These are phyloP conservation scores for Dynastes maya DNA, from an alignment of 2,888 invertebrate genomes.

Conservation along the genomic window DNA sequence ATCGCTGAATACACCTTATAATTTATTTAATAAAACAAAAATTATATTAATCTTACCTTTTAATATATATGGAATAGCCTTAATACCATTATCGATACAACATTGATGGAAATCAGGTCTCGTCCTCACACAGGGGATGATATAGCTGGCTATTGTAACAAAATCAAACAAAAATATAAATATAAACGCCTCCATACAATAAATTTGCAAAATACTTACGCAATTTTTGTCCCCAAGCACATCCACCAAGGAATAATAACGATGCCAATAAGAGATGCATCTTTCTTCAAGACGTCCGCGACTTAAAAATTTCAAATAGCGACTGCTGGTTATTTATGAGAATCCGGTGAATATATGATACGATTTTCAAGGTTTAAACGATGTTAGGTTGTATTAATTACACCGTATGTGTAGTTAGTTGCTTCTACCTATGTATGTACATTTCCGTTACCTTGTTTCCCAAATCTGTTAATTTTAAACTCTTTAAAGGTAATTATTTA, in stretches of 20 bases:
- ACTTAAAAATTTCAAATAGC: background rate
- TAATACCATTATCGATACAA: background rate
- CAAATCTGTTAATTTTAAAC: too few relatives aligned
- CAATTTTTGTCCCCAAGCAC: background rate
- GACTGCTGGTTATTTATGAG: background rate
- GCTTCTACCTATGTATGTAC: too few relatives aligned
- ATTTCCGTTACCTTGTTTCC: background rate
- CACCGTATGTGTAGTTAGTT: too few relatives aligned
- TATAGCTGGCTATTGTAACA: background rate
- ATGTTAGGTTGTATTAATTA: background rate
- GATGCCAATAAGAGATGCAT: background rate
- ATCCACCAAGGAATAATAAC: background rate
- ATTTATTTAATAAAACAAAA: too few relatives aligned
- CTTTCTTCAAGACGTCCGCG: background rate
- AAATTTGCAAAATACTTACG: background rate
- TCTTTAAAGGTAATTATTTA: too few relatives aligned
- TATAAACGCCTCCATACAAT: background rate
- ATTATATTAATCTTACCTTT: constrained; percentile 1
- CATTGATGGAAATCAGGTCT: constrained; percentile 10
- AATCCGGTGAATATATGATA: background rate
- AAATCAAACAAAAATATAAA: background rate
- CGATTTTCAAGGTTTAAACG: background rate
- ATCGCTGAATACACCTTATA: too few relatives aligned
- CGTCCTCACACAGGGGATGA: background rate
- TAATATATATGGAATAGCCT: constrained; percentile 5